Evolutionary conservation across 1,140 invertebrate genomes (phyloP).

Genomic region (Rhopalosiphum maidis): DNA sequence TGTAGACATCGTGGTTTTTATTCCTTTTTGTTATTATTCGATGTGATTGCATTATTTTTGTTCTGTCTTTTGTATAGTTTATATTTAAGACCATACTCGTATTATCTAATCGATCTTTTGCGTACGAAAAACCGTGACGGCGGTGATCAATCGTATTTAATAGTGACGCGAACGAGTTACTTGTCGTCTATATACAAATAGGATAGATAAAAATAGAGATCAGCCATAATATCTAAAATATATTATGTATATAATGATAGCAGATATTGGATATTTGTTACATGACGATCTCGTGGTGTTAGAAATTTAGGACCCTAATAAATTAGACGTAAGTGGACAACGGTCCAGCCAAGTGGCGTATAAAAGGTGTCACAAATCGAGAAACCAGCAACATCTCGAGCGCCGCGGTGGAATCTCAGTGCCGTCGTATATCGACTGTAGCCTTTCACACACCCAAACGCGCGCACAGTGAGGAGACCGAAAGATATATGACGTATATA

Average conservation of each 20-base stretch:
- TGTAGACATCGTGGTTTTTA: not conserved
- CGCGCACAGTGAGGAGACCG: not conserved
- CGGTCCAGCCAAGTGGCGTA: too few species aligned
- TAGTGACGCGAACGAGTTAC: not conserved
- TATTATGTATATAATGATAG: not conserved
- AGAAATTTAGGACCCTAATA: not conserved
- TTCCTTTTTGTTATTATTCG: too few species aligned
- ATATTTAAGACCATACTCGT: not conserved
- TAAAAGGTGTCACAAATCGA: not conserved
- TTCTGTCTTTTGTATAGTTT: not conserved
- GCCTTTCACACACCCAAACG: not conserved
- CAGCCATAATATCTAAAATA: not conserved
- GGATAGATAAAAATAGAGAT: not conserved
- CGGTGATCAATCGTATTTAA: not conserved
- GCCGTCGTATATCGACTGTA: not conserved
- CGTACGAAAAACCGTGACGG: not conserved
- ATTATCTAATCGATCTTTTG: not conserved
- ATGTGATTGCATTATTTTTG: not conserved
- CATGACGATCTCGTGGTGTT: not conserved
- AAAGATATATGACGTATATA: not conserved
- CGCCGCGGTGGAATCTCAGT: not conserved
- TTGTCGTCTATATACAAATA: not conserved
- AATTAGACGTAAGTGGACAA: not conserved
- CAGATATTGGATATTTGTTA: too few species aligned
- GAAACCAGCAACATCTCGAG: not conserved